Evolutionary conservation across 1,140 invertebrate genomes (phyloP).

Genomic region (Lucilia sericata): DNA sequence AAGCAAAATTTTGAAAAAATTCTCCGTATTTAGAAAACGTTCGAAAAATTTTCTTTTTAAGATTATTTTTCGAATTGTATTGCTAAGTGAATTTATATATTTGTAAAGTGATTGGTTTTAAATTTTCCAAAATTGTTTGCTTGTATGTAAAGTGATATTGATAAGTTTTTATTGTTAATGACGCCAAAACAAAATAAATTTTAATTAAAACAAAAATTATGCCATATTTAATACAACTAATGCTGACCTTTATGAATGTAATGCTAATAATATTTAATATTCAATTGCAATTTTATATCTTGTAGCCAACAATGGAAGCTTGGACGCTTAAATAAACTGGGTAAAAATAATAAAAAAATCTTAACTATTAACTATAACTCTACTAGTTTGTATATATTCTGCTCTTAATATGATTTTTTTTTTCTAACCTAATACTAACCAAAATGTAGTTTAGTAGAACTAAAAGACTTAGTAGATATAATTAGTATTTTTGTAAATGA

Average conservation of each 20-base stretch:
- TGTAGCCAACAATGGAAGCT: constrained; percentile 68
- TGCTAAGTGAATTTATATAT: too few species aligned
- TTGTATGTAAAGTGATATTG: too few species aligned
- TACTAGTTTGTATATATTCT: background rate
- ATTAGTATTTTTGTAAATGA: constrained; percentile 4
- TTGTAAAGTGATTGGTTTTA: too few species aligned
- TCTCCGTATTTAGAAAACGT: too few species aligned
- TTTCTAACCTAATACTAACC: background rate
- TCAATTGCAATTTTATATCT: constrained; percentile 59
- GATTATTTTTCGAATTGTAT: too few species aligned
- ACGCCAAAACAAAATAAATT: background rate
- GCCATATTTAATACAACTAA: background rate
- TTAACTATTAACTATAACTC: constrained; percentile 32
- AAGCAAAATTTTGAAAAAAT: too few species aligned
- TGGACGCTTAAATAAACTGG: constrained; percentile 69
- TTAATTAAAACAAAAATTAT: background rate
- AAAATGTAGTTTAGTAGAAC: background rate
- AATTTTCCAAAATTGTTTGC: too few species aligned
- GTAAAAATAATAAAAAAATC: constrained; percentile 55
- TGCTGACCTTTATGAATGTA: constrained; percentile 15
- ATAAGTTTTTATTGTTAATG: background rate
- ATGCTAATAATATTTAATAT: constrained; percentile 45
- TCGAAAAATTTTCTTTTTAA: too few species aligned
- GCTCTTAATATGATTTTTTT: background rate
- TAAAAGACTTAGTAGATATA: background rate